Evolutionary conservation across 64 coral and sea anemone species (phyloP), one percentile per base, ranked within the genome.

Genomic region (Anthopleura sola): DNA sequence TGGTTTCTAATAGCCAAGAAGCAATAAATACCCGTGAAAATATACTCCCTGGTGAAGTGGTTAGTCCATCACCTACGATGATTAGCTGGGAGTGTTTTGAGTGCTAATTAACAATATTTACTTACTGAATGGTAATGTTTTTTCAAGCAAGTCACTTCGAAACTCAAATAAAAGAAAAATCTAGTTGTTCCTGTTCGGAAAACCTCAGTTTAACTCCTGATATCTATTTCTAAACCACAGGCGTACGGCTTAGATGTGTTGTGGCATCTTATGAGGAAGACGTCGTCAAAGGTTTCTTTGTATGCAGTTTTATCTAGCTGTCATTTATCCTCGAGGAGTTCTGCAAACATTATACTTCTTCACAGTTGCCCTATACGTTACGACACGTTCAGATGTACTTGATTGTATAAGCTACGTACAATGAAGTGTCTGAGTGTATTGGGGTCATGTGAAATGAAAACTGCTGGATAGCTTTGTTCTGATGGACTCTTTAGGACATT

Each of bases 121-220:
- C 44, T 19, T 6, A 79, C 44, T 28, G 36, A n/a, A 19, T 48
- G 44, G 7, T 44, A 38, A 79, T 79, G 76, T 48, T 79, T 38
- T 79, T 23, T 38, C 36, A 79, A 6, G 21, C 6, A 8, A 10
- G 16, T 44, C 39, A 16, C 13, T 6, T 44, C 47, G 19, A 44
- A 79, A 24, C 44, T 23, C 26, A 48, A 48, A 38, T 44, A 79
- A 44, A 79, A 79, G 44, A 79, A 44, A 77, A 79, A n/a, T 38
- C 24, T 79, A 23, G 20, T 48, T 44, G 38, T 79, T 79, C 76
- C 76, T 79, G 76, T 44, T 44, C 76, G 76, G 76, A 79, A 79
- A 79, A 79, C 76, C 76, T 48, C 38, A 79, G 31, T 44, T 79
- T 38, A 44, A 47, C 37, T 71, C 66, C 6, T 44, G 44, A 37